phyloP scores from a whole-genome alignment of 2,888 invertebrate species.

The Euplexia lucipara region DNA sequence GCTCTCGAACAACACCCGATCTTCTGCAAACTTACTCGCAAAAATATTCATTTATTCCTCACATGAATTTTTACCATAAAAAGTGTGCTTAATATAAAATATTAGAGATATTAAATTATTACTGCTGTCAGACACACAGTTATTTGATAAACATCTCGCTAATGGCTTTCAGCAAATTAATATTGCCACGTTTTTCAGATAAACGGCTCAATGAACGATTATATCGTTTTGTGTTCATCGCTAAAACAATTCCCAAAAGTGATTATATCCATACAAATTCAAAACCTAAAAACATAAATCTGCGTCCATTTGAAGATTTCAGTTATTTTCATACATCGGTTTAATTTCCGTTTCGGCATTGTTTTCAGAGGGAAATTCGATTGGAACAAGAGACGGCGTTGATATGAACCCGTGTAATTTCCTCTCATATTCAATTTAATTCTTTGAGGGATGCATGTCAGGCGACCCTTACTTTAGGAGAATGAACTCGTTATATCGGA shows the following conservation, averaged over 20 bases:
- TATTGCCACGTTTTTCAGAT: conserved; percentile 35
- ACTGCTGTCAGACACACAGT: conserved; percentile 34
- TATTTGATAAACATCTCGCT: conserved; percentile 46
- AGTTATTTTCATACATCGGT: conserved; percentile 83
- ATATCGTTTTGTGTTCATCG: conserved; percentile 28
- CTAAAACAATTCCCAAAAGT: conserved; percentile 37
- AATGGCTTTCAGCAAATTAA: conserved; percentile 44
- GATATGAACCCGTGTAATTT: conserved; percentile 87
- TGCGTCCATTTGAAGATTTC: conserved; percentile 77
- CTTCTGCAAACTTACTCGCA: conserved; percentile 70
- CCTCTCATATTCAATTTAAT: conserved; percentile 87
- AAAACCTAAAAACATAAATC: conserved; percentile 71
- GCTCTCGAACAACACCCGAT: conserved; percentile 79
- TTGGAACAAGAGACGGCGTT: conserved; percentile 83
- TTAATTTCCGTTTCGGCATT: conserved; percentile 89
- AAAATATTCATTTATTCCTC: conserved; percentile 66
- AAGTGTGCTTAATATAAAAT: conserved; percentile 1
- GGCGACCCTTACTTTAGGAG: conserved; percentile 71
- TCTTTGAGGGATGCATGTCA: conserved; percentile 83
- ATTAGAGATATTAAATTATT: conserved; percentile 26
- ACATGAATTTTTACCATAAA: conserved; percentile 39
- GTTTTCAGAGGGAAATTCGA: conserved; percentile 87
- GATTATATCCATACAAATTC: conserved; percentile 55
- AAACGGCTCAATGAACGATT: conserved; percentile 44
- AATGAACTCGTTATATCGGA: conserved; percentile 74